These are phyloP conservation scores for Probaryconus sp. DNA, from an alignment of 1,140 invertebrate species.

Conservation along the genomic window DNA sequence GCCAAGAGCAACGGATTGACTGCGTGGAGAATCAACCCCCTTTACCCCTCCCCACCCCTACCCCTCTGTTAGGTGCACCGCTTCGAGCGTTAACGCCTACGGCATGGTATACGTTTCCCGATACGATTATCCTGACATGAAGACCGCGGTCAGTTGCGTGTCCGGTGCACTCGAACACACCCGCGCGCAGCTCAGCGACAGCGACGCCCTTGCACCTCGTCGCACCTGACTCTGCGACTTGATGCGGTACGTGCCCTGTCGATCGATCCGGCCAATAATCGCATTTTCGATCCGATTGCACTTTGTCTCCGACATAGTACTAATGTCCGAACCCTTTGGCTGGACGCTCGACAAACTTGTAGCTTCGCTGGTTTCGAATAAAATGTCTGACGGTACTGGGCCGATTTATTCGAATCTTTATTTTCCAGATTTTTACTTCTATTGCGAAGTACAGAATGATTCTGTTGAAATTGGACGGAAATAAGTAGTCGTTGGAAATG, in stretches of 20 bases:
- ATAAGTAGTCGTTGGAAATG: no score
- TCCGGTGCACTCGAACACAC: conserved; percentile 4
- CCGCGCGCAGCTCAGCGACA: no score
- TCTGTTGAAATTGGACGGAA: no score
- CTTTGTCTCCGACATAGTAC: conserved; percentile 46
- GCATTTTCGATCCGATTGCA: conserved; percentile 58
- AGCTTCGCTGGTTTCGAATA: neutral
- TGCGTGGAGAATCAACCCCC: no score
- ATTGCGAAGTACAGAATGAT: no score
- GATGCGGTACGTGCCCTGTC: conserved; percentile 33
- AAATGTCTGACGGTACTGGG: conserved; percentile 26
- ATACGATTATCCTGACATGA: conserved; percentile 50
- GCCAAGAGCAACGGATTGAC: no score
- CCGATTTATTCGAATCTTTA: conserved; percentile 28
- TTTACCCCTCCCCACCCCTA: no score
- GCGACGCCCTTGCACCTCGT: no score
- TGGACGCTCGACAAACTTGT: conserved; percentile 7
- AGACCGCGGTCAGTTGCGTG: conserved; percentile 54
- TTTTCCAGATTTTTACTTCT: conserved; percentile 36
- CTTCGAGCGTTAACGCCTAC: conserved; percentile 44
- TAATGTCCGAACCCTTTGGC: conserved; percentile 49
- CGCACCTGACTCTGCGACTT: no score
- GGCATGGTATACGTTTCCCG: conserved; percentile 48
- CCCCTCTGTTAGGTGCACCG: no score
- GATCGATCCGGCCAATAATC: conserved; percentile 56